Evolutionary conservation across 2,797 vertebrate species (phyloP).

Genomic region (Balearica regulorum): DNA sequence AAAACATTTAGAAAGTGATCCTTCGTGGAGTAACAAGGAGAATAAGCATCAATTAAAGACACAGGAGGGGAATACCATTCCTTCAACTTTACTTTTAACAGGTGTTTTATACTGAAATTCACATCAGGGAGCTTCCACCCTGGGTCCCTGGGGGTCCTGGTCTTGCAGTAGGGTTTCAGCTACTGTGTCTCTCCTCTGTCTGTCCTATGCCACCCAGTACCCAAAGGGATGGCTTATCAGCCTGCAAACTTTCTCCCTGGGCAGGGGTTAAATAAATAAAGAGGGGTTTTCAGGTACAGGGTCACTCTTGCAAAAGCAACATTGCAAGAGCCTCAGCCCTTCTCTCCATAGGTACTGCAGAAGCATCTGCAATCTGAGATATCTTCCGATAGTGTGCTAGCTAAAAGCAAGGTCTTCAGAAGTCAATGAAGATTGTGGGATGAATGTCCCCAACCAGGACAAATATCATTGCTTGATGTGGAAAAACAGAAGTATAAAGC

Average conservation of each 20-base stretch:
- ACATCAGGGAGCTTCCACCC: background rate
- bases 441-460: no score
- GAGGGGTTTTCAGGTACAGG: background rate
- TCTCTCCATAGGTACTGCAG: background rate
- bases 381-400: background rate
- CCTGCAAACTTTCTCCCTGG: background rate
- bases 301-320: background rate
- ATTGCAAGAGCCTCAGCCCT: background rate
- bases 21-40: background rate
- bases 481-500: background rate
- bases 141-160: background rate
- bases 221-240: background rate
- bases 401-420: background rate
- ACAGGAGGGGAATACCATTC: background rate
- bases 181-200: background rate
- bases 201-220: fast-evolving
- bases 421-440: background rate
- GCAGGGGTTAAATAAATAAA: background rate
- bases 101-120: background rate
- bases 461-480: background rate
- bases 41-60: background rate
- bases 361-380: background rate
- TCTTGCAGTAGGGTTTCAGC: background rate
- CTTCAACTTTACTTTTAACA: background rate
- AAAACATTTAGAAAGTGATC: background rate